Base-by-base conservation (phyloP, 2,797 vertebrate species). In the Propithecus perrieri region DNA sequence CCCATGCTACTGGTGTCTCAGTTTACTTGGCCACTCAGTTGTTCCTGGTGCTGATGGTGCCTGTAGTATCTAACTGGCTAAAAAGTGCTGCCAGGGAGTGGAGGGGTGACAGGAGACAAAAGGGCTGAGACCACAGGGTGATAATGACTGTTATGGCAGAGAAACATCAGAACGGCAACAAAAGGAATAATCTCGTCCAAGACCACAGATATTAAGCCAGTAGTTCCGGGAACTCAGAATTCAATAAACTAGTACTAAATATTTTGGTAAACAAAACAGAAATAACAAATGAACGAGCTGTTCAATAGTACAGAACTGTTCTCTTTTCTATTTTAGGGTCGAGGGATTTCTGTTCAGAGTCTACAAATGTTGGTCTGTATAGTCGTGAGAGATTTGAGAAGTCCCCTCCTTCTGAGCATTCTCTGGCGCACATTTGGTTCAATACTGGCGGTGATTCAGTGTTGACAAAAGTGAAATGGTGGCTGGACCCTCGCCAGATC, bases 361-460 rank as follows among this genome's bases (percentile, higher is more conserved):
- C 91, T 78, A 74, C 78, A 30, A 15, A 35, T 0, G 9, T 10
- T 3, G 55, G 53, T 91, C 95, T 96, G 96, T 92, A 93, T 35
- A 86, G 97, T 95, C 97, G 96, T 5, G 53, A 76, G 92, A 75
- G 88, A 86, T 53, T 53, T 69, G 14, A 30, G 92, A 76, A 7
- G 33, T 18, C 79, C 75, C 30, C 59, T 7, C 30, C 53, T 59
- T 3, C 6, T n/a, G 55, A 63, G 83, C 69, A 30, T 18, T 71
- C 96, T 89, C 95, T 86, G 94, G 80, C 41, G 46, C 72, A 43
- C 0, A 7, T 55, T 2, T 35, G 76, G 78, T 33, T 86, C 75
- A 65, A 65, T 20, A 63, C 97, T 5, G 55, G 71, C 48, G 85
- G 71, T 35, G 43, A 5, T n/a, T 41, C 94, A 55, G 84, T 46